Evolutionary conservation across 2,888 invertebrate genomes (phyloP), one percentile per base, ranked within the genome.

Genomic region (Anthoptus insignis): DNA sequence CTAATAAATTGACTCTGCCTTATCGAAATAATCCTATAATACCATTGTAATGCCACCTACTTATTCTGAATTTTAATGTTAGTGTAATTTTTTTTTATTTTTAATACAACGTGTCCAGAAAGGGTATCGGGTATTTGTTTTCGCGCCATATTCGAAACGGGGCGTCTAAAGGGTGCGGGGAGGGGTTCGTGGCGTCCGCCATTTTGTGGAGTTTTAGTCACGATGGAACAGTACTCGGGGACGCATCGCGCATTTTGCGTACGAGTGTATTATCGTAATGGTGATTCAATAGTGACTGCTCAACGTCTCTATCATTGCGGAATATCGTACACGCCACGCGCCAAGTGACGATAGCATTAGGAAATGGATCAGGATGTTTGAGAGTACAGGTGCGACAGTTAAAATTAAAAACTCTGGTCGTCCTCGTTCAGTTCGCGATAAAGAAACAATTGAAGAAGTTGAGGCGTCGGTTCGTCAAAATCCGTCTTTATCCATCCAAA

Each of bases 391-490:
- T 64, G 64, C 68, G 58, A 70, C 69, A 32, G 54, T 72, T 24
- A 59, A 68, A 68, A 72, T 69, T 65, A 66, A 63, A 69, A 64
- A 66, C 57, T 49, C 58, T 54, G 66, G 68, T 50, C 63, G 64
- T 13, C 60, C 50, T 24, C 50, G 57, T 42, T 47, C 53, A 16
- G 47, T 52, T n/a, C 24, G 59, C 11, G 65, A 58, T 22, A 32
- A 65, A 39, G 56, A 70, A 66, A 65, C 56, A 49, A 59, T 66
- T 21, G 21, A 57, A 39, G 39, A 50, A 13, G 29, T 58, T n/a
- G 49, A 53, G 53, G 65, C 47, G 59, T 74, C 73, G 16, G 68
- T 73, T 69, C 66, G 69, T 60, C 65, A 70, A 69, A 71, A 74
- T 74, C 72, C 71, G 57, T 63, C 60, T 37, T 54, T 61, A 65